These are phyloP conservation scores for Onychomys leucogaster DNA, from an alignment of 2,797 vertebrate genomes.

Conservation along the genomic window DNA sequence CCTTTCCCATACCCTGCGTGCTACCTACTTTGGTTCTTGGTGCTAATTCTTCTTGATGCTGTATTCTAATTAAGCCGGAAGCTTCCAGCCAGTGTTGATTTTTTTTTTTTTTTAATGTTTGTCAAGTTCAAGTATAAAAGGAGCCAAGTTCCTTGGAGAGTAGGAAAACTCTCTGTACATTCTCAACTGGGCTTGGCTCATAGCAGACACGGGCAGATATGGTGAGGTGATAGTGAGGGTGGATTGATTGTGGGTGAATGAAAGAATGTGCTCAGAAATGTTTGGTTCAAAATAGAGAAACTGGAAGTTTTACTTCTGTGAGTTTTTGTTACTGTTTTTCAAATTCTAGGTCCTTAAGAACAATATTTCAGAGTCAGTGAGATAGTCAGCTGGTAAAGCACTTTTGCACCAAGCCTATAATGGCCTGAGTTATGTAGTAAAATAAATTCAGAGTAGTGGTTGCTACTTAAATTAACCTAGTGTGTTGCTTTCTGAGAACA, in stretches of 20 bases:
- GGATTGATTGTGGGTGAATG: background rate
- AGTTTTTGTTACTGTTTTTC: background rate
- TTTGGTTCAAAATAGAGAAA: background rate
- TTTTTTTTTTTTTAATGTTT: background rate
- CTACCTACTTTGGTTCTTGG: background rate
- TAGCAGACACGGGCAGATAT: background rate
- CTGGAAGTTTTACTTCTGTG: background rate
- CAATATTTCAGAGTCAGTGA: background rate
- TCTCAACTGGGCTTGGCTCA: background rate
- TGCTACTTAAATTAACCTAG: background rate
- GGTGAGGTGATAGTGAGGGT: background rate
- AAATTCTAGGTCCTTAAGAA: background rate
- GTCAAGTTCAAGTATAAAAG: background rate
- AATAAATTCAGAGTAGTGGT: conserved; percentile 26
- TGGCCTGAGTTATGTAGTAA: background rate
- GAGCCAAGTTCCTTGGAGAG: background rate
- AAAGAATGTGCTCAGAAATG: background rate
- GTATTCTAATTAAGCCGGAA: background rate
- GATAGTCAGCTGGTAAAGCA: background rate
- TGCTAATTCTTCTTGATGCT: background rate
- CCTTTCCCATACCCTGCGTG: background rate
- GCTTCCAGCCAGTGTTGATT: background rate
- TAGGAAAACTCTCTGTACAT: background rate
- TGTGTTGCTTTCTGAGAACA: conserved; percentile 20
- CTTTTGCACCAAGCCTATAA: background rate